Percentiles rank a stretch among this genome's conserved stretches.
Conservation (phyloP, 2,888 invertebrate genomes). For the Trichogramma evanescens region DNA sequence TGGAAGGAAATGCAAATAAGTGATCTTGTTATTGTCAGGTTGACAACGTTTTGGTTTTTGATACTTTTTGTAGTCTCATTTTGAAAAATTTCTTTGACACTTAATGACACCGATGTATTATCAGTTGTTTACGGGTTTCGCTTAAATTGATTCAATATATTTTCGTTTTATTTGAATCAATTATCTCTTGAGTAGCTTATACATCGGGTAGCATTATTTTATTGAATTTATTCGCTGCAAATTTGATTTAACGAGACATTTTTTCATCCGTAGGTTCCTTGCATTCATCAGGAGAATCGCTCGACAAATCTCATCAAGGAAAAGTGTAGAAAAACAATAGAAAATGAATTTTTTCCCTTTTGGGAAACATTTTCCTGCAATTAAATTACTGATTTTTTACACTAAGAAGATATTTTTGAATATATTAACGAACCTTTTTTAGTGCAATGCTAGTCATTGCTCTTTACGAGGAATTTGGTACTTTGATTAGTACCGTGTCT, state of each 20-base stretch:
- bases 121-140: background rate
- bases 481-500: slow-evolving; percentile 2
- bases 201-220: background rate
- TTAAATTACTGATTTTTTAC: slow-evolving; percentile 11
- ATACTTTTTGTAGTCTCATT: slow-evolving; percentile 10
- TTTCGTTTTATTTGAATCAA: slow-evolving; percentile 9
- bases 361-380: background rate
- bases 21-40: slow-evolving; percentile 18
- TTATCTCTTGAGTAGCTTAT: background rate
- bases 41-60: slow-evolving; percentile 15
- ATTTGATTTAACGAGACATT: background rate
- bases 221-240: background rate
- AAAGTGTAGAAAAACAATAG: slow-evolving; percentile 36
- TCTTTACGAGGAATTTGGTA: slow-evolving; percentile 7
- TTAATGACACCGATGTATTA: background rate
- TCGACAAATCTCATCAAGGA: slow-evolving; percentile 42
- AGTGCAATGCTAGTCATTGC: slow-evolving; percentile 15
- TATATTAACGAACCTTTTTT: slow-evolving; percentile 6
- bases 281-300: slow-evolving; percentile 44
- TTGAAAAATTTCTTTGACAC: background rate
- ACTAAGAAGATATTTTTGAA: slow-evolving; percentile 16
- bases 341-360: background rate
- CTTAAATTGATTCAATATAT: background rate
- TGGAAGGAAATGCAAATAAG: slow-evolving; percentile 43
- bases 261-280: slow-evolving; percentile 39